Conservation (phyloP, 2,888 invertebrate species). For the Cantharis flavilabris region DNA sequence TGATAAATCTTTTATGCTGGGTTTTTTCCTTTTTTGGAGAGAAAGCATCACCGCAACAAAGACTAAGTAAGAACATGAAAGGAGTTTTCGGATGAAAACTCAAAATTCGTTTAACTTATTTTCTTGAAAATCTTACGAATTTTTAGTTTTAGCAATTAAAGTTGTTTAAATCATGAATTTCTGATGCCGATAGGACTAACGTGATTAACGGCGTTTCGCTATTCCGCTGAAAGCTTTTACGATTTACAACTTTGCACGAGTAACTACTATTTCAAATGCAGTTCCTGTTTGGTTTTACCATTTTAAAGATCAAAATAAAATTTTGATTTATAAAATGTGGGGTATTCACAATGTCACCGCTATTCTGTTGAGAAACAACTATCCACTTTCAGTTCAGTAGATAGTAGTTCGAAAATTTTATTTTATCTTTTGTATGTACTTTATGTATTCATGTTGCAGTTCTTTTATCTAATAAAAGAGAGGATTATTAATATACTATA, state of each 20-base stretch:
- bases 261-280: neutral
- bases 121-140: neutral
- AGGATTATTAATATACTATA: neutral
- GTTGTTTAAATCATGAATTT: neutral
- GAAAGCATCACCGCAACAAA: neutral
- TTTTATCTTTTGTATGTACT: neutral
- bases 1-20: neutral
- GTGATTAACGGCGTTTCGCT: neutral
- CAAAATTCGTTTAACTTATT: neutral
- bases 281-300: neutral
- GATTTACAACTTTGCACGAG: neutral
- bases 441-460: neutral
- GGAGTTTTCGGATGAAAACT: neutral
- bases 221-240: neutral
- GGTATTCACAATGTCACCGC: neutral
- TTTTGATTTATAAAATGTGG: neutral
- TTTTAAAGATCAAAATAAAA: too few species aligned
- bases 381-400: neutral
- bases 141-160: neutral
- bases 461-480: neutral
- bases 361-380: neutral
- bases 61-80: neutral
- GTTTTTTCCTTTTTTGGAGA: too few species aligned
- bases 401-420: neutral
- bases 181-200: neutral